Conservation (phyloP, 2,888 invertebrate species). For the Sycophila texana region DNA sequence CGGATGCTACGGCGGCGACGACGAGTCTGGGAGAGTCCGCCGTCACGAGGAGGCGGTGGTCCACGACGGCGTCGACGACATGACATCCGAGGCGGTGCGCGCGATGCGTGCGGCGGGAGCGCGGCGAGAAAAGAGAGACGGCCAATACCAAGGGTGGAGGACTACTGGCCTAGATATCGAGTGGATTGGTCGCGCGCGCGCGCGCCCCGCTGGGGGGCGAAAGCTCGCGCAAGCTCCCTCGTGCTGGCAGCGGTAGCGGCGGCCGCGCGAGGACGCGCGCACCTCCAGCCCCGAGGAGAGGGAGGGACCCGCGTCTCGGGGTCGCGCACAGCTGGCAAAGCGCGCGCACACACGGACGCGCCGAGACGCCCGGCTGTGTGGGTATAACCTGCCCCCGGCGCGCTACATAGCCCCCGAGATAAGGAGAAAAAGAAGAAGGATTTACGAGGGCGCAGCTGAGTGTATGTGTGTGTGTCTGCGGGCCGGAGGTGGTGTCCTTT, state of each 20-base stretch:
- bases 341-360: background rate
- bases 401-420: no score
- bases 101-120: background rate
- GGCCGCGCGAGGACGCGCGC: constrained; percentile 20
- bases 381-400: no score
- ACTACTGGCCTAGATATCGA: constrained; percentile 60
- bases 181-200: constrained; percentile 45
- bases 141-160: constrained; percentile 55
- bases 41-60: constrained; percentile 10
- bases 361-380: no score
- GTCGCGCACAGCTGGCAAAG: background rate
- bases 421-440: no score
- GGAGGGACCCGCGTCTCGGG: constrained; percentile 8
- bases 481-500: background rate
- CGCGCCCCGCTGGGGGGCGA: constrained; percentile 3
- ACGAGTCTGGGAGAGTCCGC: background rate
- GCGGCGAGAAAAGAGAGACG: constrained; percentile 38
- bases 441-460: no score
- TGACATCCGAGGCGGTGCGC: constrained; percentile 18
- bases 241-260: constrained; percentile 3
- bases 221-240: background rate
- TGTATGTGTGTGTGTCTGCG: no score
- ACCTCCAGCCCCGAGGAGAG: constrained; percentile 13
- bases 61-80: constrained; percentile 29
- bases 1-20: constrained; percentile 1